phyloP scores from a whole-genome alignment of 2,113 vertebrate genomes.

The Perognathus longimembris region DNA sequence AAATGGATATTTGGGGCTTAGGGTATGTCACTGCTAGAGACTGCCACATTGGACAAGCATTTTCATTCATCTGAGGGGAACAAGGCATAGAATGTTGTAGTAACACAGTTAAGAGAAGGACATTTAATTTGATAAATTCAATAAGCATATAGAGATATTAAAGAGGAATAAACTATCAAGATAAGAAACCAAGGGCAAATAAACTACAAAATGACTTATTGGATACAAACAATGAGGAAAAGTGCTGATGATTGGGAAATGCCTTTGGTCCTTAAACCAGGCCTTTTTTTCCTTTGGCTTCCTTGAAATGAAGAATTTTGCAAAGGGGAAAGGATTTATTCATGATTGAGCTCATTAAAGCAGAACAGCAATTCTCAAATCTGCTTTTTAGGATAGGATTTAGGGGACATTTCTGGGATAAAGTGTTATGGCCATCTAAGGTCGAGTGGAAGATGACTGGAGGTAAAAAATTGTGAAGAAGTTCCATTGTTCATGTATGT shows the following conservation, averaged over 20 bases:
- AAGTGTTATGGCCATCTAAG: not conserved
- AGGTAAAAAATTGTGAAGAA: not conserved
- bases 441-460: not conserved
- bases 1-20: not conserved
- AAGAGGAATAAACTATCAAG: no score
- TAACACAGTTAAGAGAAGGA: not conserved
- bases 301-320: not conserved
- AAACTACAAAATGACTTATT: not conserved
- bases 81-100: not conserved
- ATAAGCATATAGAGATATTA: no score
- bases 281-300: not conserved
- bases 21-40: not conserved
- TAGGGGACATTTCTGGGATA: not conserved
- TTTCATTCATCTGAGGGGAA: not conserved
- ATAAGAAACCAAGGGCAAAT: not conserved
- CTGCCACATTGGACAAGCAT: not conserved
- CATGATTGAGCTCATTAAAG: no score
- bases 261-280: not conserved
- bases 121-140: no score
- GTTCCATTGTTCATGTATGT: not conserved
- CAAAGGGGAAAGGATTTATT: not conserved
- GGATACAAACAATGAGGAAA: not conserved
- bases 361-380: not conserved
- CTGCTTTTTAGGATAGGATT: not conserved
- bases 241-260: not conserved